A percentile compares a stretch with the other conserved stretches of the same genome.
These are phyloP conservation scores for Leptodactylus fuscus DNA, from an alignment of 2,113 vertebrate genomes.

Conservation along the genomic window DNA sequence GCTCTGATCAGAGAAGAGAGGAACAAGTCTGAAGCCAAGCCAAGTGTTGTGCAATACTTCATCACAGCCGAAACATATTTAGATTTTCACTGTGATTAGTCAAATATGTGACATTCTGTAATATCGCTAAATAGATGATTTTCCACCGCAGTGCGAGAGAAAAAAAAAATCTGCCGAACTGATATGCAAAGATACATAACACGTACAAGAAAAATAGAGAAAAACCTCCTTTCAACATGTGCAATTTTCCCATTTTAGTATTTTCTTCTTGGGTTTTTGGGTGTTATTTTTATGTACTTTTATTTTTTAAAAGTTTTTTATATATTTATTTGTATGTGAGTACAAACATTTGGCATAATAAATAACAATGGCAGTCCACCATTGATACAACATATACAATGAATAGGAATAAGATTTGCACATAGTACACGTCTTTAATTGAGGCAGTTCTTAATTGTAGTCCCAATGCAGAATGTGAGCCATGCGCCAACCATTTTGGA, in stretches of 20 bases:
- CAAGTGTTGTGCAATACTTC: constrained; percentile 14
- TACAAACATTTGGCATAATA: too few species aligned
- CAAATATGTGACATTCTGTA: constrained; percentile 1
- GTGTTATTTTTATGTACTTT: too few species aligned
- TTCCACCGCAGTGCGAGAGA: background rate
- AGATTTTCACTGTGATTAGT: background rate
- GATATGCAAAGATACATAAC: background rate
- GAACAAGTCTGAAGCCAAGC: background rate
- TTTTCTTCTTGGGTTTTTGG: too few species aligned
- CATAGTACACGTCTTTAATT: too few species aligned
- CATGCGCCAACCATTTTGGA: too few species aligned
- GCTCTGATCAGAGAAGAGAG: constrained; percentile 16
- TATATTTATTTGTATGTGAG: too few species aligned
- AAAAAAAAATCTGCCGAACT: background rate
- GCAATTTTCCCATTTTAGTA: background rate
- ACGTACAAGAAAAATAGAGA: background rate
- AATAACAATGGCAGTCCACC: too few species aligned
- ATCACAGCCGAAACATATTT: constrained; percentile 22
- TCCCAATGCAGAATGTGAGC: too few species aligned
- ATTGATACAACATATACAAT: too few species aligned
- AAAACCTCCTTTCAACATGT: background rate
- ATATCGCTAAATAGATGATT: background rate
- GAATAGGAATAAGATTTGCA: too few species aligned
- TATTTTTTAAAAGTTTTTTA: too few species aligned
- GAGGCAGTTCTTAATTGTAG: too few species aligned